A percentile compares a stretch with the other conserved stretches of the same genome.
These are phyloP conservation scores for Drosophila atroscutellata DNA, from an alignment of 2,888 invertebrate genomes.

Conservation along the genomic window DNA sequence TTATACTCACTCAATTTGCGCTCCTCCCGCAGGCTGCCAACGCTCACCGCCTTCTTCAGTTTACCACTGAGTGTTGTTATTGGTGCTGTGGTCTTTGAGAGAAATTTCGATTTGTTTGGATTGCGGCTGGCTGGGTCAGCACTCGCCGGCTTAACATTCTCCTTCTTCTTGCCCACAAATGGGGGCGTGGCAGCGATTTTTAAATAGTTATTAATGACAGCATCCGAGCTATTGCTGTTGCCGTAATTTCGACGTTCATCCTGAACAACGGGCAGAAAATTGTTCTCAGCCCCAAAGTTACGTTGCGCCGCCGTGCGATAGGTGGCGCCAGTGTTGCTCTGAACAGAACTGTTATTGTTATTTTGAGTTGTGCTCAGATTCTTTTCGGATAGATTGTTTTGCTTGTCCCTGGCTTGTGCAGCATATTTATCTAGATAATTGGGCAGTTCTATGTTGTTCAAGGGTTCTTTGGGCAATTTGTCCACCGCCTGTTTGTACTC, in stretches of 20 bases:
- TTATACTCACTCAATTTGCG: conserved; percentile 84
- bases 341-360: conserved; percentile 3
- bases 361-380: conserved; percentile 39
- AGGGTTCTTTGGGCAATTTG: conserved; percentile 56
- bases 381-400: conserved; percentile 82
- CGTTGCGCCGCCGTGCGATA: conserved; percentile 33
- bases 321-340: conserved; percentile 16
- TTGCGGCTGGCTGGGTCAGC: conserved; percentile 36
- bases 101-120: conserved; percentile 43
- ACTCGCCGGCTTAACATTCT: conserved; percentile 75
- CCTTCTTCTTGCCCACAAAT: conserved; percentile 79
- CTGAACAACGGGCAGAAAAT: conserved; percentile 65
- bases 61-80: conserved; percentile 39
- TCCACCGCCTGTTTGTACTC: conserved; percentile 82
- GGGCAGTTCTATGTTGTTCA: conserved; percentile 79
- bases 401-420: conserved; percentile 71
- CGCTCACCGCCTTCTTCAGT: conserved; percentile 74
- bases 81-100: conserved; percentile 18
- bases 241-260: conserved; percentile 60
- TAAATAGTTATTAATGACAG: conserved; percentile 84
- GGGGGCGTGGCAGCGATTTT: conserved; percentile 77
- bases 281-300: conserved; percentile 74
- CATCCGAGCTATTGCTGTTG: conserved; percentile 64
- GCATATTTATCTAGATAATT: conserved; percentile 78
- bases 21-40: conserved; percentile 80